Evolutionary conservation across 1,140 invertebrate genomes (phyloP).

Genomic region (Pollicipes pollicipes): DNA sequence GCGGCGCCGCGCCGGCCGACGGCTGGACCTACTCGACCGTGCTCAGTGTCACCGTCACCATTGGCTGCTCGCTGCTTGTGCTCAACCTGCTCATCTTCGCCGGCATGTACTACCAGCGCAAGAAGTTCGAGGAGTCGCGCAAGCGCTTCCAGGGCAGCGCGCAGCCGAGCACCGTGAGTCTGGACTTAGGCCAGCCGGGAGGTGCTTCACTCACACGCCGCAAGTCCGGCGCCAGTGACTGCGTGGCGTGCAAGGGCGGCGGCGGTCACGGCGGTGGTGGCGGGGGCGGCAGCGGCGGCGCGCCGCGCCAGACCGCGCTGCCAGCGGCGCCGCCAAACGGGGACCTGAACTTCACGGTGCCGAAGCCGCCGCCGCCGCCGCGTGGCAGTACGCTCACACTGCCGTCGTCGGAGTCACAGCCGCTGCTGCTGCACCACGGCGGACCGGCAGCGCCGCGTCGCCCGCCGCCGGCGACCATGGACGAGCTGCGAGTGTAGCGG

Average conservation of each 20-base stretch:
- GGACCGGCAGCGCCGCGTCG: no score
- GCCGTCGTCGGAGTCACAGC: neutral
- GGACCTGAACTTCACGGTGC: neutral
- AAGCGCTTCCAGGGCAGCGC: neutral
- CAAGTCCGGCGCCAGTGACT: neutral
- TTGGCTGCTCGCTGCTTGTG: slow-evolving; percentile 72
- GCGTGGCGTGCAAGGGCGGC: neutral
- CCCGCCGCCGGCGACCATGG: neutral
- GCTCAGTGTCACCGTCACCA: slow-evolving; percentile 75
- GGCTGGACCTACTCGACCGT: slow-evolving; percentile 55
- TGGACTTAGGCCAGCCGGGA: neutral
- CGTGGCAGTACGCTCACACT: neutral
- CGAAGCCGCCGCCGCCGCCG: neutral
- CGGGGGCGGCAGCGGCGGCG: no score
- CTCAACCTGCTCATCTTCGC: slow-evolving; percentile 86
- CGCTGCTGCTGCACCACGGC: neutral
- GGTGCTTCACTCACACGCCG: neutral
- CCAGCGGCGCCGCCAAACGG: no score
- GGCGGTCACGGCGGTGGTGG: no score
- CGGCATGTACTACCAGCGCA: slow-evolving; percentile 71
- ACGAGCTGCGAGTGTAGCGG: neutral
- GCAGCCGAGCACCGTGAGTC: neutral
- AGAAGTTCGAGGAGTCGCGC: slow-evolving; percentile 22
- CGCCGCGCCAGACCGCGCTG: neutral
- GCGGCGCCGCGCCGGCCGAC: neutral